Evolutionary conservation across 2,888 invertebrate genomes (phyloP).

Genomic region (Incurvaria masculella): DNA sequence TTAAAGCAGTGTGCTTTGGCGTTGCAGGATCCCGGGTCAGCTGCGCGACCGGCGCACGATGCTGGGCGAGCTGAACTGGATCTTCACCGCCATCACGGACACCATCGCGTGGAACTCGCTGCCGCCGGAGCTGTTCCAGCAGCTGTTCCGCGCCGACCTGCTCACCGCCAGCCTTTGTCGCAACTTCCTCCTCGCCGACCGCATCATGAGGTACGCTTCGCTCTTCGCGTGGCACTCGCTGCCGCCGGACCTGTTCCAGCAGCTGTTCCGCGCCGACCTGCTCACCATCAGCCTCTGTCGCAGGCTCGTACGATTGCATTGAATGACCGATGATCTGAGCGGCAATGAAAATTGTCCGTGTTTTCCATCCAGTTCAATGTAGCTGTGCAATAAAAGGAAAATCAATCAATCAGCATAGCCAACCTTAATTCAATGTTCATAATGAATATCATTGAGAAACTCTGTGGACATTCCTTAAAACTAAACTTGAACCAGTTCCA

Average conservation of each 20-base stretch:
- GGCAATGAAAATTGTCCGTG: no score
- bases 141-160: slow-evolving; percentile 94
- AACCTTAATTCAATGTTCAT: no score
- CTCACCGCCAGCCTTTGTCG: slow-evolving; percentile 97
- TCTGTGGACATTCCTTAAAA: no score
- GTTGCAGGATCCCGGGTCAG: slow-evolving; percentile 87
- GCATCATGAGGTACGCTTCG: slow-evolving; percentile 90
- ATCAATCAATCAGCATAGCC: no score
- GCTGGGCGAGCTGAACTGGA: slow-evolving; percentile 99
- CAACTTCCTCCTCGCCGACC: slow-evolving; percentile 94
- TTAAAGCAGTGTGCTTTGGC: not conserved
- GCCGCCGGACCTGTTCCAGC: slow-evolving; percentile 93
- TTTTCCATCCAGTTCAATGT: no score
- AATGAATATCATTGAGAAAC: no score
- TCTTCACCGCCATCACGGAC: slow-evolving; percentile 99
- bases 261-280: slow-evolving; percentile 94
- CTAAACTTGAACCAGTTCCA: no score
- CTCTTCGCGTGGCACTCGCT: slow-evolving; percentile 99
- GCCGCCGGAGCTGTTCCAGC: slow-evolving; percentile 93
- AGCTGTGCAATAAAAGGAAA: no score
- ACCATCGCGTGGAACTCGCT: slow-evolving; percentile 99
- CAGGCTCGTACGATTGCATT: no score
- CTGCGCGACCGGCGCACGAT: slow-evolving; percentile 93
- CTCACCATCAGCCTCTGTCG: slow-evolving; percentile 97
- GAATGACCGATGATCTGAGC: no score